Base-by-base conservation (phyloP, 92 coral and sea anemone genomes). In the Parazoanthus darwini region DNA sequence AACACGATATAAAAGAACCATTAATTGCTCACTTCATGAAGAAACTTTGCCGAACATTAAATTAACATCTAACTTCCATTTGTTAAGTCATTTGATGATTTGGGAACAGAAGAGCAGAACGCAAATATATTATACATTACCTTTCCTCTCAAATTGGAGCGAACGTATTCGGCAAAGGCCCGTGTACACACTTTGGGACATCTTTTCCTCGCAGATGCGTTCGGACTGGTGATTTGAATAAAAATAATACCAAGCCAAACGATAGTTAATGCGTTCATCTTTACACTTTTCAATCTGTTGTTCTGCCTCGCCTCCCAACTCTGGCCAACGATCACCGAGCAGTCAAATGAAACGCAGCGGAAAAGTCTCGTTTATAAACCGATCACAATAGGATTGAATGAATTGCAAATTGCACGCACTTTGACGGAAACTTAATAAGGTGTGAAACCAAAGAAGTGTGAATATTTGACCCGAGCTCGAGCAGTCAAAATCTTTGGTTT, bases 381-480 rank as follows among this genome's bases (percentile, higher is more conserved):
- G 25, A 71, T 58, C 23, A 70, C 87, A 84, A 70, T 26, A 23
- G 46, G 9, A 48, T 71, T 43, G 65, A 84, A 84, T 84, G 87
- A 84, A 71, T 84, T 84, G 87, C 79, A 84, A 84, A 84, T 84
- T 84, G 78, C 46, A 39, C 26, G 76, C 43, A 73, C 77, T 29
- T 23, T 73, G 42, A 73, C 6, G 29, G 85, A 58, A 80, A 84
- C 87, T 48, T 71, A 84, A 84, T 84, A 70, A 38, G 87, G 79
- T 58, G 87, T 84, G 87, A 84, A 84, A 84, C 87, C 87, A 84
- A 51, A 84, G 37, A 84, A 71, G 65, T 51, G 65, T 70, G 68
- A 84, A 68, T 70, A 73, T 70, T 26, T 84, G 59, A 42, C 78
- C 87, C 59, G 16, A 76, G 87, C 70, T 84, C 58, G 25, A 84